These are phyloP conservation scores for Tamandua tetradactyla DNA, from an alignment of 2,797 vertebrate species.

Conservation along the genomic window DNA sequence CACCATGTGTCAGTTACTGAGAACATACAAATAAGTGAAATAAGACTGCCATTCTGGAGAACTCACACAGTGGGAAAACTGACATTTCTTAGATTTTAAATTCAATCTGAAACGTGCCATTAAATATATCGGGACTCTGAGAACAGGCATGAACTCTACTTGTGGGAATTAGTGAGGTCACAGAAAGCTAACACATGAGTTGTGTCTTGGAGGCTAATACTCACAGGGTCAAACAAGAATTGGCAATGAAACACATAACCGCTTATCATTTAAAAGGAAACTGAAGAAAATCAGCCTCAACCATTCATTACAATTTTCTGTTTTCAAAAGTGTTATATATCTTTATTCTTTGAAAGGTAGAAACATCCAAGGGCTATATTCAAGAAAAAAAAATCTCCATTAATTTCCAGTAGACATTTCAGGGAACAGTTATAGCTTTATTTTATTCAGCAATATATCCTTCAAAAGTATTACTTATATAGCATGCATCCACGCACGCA, in stretches of 20 bases:
- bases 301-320: neutral
- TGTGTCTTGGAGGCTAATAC: neutral
- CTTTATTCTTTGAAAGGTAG: conserved; percentile 29
- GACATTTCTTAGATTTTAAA: conserved; percentile 18
- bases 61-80: neutral
- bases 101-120: neutral
- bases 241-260: conserved; percentile 6
- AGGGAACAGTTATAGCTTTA: neutral
- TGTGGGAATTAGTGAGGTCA: neutral
- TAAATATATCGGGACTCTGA: neutral
- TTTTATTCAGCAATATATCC: neutral
- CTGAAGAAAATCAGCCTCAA: neutral
- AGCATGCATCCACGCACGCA: too few relatives aligned
- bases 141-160: neutral
- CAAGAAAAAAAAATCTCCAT: neutral
- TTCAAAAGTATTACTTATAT: conserved; percentile 32
- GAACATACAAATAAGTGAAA: neutral
- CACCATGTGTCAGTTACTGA: neutral
- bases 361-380: conserved; percentile 20
- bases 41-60: neutral
- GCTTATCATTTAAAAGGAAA: neutral
- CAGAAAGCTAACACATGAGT: neutral
- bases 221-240: neutral
- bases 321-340: conserved; percentile 43
- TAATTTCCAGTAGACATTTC: conserved; percentile 25